Conservation (phyloP, 2,797 vertebrate genomes). For the Chromis chromis region DNA sequence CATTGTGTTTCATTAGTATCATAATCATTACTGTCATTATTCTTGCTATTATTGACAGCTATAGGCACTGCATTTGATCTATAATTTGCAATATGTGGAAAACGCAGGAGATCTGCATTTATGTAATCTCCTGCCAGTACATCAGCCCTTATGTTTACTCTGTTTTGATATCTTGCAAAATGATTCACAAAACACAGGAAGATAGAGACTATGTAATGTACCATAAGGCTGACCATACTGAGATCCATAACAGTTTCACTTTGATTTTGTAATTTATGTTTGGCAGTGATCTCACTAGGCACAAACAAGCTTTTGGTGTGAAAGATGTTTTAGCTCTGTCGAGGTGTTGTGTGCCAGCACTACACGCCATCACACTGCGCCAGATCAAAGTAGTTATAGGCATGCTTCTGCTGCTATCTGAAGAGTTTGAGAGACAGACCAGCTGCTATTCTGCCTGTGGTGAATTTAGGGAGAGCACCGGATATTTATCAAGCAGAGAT, state of each 20-base stretch:
- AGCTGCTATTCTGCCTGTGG: conserved; percentile 13
- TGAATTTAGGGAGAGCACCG: neutral
- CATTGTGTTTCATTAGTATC: too few relatives aligned
- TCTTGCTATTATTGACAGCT: too few relatives aligned
- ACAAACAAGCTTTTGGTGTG: conserved; percentile 13
- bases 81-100: too few relatives aligned
- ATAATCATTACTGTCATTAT: too few relatives aligned
- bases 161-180: neutral
- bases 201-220: neutral
- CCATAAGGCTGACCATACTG: neutral
- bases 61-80: too few relatives aligned
- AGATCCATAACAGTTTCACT: neutral
- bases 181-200: neutral
- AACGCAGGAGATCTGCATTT: neutral
- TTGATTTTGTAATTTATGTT: conserved; percentile 27
- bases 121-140: neutral
- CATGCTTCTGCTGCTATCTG: conserved; percentile 1
- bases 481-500: conserved; percentile 2
- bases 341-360: conserved; percentile 17
- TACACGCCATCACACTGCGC: conserved; percentile 3
- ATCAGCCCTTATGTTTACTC: neutral
- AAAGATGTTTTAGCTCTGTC: conserved; percentile 10
- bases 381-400: conserved; percentile 31
- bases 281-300: neutral
- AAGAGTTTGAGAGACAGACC: conserved; percentile 8